Conservation (phyloP, 1,140 invertebrate genomes). For the Lepidostoma basale region DNA sequence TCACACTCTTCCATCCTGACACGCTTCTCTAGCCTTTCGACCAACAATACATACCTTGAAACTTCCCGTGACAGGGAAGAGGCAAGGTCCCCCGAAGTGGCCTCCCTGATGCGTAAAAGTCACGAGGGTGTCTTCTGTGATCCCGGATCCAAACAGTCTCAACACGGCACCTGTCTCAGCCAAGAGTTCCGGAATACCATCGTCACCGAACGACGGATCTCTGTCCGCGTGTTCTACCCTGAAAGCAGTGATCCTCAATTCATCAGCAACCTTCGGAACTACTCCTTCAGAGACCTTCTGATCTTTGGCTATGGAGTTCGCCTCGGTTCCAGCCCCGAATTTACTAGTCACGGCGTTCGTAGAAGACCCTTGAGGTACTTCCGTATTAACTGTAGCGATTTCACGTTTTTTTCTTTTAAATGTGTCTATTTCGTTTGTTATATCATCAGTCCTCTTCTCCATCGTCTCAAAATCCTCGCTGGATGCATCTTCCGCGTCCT, state of each 20-base stretch:
- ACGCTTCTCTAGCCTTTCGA: too few relatives aligned
- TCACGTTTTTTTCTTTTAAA: background rate
- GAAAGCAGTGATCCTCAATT: conserved; percentile 62
- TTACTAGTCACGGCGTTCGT: too few relatives aligned
- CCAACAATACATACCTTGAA: conserved; percentile 55
- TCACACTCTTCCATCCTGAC: too few relatives aligned
- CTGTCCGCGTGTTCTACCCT: conserved; percentile 67
- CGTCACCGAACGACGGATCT: conserved; percentile 64
- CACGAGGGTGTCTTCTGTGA: conserved; percentile 70
- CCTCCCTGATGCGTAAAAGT: conserved; percentile 69
- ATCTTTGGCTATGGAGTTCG: too few relatives aligned
- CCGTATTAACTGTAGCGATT: background rate
- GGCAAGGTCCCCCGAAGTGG: conserved; percentile 60
- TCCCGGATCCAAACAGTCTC: conserved; percentile 76
- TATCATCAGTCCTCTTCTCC: background rate
- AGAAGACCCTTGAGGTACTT: too few relatives aligned
- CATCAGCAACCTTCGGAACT: background rate
- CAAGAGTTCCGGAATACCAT: conserved; percentile 71
- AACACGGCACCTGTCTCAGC: conserved; percentile 64
- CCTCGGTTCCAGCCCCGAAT: too few relatives aligned
- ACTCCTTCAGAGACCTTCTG: too few relatives aligned
- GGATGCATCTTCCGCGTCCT: too few relatives aligned
- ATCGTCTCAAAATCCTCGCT: too few relatives aligned
- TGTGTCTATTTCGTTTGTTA: background rate
- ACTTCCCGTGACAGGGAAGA: conserved; percentile 58